phyloP scores from a whole-genome alignment of 1,140 invertebrate genomes.

The Colletes gigas region DNA sequence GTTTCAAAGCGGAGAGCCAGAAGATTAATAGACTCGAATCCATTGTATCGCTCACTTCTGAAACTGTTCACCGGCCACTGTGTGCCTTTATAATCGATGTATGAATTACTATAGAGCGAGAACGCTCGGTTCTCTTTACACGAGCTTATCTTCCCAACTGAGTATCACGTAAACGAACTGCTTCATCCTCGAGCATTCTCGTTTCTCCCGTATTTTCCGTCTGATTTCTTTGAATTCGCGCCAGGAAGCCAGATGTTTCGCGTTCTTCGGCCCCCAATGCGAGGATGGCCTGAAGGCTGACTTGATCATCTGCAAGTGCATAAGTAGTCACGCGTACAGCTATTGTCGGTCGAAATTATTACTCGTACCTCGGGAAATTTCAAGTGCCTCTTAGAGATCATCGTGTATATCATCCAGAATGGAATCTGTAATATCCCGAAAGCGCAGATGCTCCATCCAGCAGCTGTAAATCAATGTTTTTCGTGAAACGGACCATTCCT shows the following conservation, averaged over 20 bases:
- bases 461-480: slow-evolving; percentile 68
- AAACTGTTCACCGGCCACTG: background rate
- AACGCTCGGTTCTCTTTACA: slow-evolving; percentile 18
- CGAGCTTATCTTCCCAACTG: slow-evolving; percentile 71
- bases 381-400: slow-evolving; percentile 76
- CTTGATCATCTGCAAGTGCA: slow-evolving; percentile 77
- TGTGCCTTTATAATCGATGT: background rate
- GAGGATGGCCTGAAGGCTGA: slow-evolving; percentile 80
- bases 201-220: slow-evolving; percentile 71
- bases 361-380: slow-evolving; percentile 62
- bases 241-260: slow-evolving; percentile 75
- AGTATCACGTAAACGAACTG: slow-evolving; percentile 75
- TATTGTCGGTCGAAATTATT: background rate
- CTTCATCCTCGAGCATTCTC: slow-evolving; percentile 70
- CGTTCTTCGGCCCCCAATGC: slow-evolving; percentile 82
- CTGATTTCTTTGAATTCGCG: slow-evolving; percentile 75
- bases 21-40: too few relatives aligned
- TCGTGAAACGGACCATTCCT: background rate
- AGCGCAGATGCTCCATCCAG: slow-evolving; percentile 82
- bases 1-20: too few relatives aligned
- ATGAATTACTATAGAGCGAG: too few relatives aligned
- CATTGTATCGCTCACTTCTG: background rate
- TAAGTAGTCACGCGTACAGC: background rate
- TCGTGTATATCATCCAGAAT: slow-evolving; percentile 81
- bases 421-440: slow-evolving; percentile 83